phyloP scores from a whole-genome alignment of 2,888 invertebrate genomes.

The Cryptocheilus praepositus region DNA sequence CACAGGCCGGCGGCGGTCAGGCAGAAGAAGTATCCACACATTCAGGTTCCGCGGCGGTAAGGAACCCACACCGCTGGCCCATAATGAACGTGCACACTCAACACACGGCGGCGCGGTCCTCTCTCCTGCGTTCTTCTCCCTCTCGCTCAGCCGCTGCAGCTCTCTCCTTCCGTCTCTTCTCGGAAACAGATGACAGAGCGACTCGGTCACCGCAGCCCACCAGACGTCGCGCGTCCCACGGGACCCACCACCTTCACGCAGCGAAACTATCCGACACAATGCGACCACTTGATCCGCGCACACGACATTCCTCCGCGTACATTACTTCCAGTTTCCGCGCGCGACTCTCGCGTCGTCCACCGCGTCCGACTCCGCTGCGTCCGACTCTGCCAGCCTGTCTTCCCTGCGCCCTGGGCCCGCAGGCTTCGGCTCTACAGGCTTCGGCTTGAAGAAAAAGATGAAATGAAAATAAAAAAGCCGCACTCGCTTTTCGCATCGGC shows the following conservation, averaged over 20 bases:
- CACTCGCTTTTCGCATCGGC: too few relatives aligned
- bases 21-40: slow-evolving; percentile 55
- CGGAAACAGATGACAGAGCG: slow-evolving; percentile 62
- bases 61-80: slow-evolving; percentile 47
- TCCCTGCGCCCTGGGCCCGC: too few relatives aligned
- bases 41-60: slow-evolving; percentile 55
- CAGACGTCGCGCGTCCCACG: slow-evolving; percentile 30
- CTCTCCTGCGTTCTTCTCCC: background rate
- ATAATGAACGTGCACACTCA: slow-evolving; percentile 19
- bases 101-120: too few relatives aligned
- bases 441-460: too few relatives aligned
- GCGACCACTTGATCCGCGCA: slow-evolving; percentile 33
- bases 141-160: slow-evolving; percentile 25
- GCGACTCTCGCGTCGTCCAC: too few relatives aligned
- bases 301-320: slow-evolving; percentile 1
- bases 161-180: slow-evolving; percentile 41
- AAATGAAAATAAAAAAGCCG: too few relatives aligned
- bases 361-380: too few relatives aligned
- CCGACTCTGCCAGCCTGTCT: too few relatives aligned
- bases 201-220: slow-evolving; percentile 50
- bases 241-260: slow-evolving; percentile 31
- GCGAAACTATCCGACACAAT: slow-evolving; percentile 24
- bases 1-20: slow-evolving; percentile 54
- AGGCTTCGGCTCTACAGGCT: too few relatives aligned
- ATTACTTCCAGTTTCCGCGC: too few relatives aligned